A percentile compares a stretch with the other conserved stretches of the same genome.
Conservation (phyloP, 1,140 invertebrate genomes). For the Holotrichia oblita region DNA sequence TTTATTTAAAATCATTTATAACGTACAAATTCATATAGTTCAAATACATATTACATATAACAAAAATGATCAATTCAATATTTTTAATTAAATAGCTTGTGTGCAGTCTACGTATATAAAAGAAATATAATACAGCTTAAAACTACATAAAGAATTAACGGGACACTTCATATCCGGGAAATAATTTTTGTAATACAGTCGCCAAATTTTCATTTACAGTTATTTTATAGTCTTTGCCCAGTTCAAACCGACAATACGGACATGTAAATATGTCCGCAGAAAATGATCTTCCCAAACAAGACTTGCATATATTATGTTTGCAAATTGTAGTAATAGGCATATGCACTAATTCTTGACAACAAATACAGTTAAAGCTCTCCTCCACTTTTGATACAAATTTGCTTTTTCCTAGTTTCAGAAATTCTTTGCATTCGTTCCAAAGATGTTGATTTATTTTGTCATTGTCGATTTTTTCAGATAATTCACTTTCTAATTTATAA, state of each 20-base stretch:
- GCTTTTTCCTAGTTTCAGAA: conserved; percentile 63
- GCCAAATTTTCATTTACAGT: conserved; percentile 67
- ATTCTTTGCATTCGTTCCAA: conserved; percentile 70
- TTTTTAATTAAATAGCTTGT: no score
- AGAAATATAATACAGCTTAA: neutral
- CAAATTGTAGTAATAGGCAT: conserved; percentile 81
- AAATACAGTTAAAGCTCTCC: conserved; percentile 79
- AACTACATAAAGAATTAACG: conserved; percentile 19
- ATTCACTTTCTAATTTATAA: conserved; percentile 64
- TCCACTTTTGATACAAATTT: conserved; percentile 73
- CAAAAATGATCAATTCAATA: no score
- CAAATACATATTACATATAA: no score
- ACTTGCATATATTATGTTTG: conserved; percentile 79
- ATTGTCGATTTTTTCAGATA: conserved; percentile 66
- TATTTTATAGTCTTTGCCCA: conserved; percentile 68
- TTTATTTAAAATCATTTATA: no score
- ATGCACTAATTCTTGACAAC: conserved; percentile 80
- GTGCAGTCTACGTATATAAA: no score
- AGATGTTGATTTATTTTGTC: conserved; percentile 69
- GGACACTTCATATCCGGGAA: conserved; percentile 52
- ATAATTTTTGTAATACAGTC: conserved; percentile 50
- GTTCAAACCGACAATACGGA: conserved; percentile 72
- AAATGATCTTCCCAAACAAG: conserved; percentile 76
- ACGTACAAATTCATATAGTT: no score
- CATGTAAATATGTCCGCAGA: conserved; percentile 71